Evolutionary conservation across 2,113 vertebrate genomes (phyloP), one percentile per base, ranked within the genome.

Genomic region (Larimichthys polyactis): DNA sequence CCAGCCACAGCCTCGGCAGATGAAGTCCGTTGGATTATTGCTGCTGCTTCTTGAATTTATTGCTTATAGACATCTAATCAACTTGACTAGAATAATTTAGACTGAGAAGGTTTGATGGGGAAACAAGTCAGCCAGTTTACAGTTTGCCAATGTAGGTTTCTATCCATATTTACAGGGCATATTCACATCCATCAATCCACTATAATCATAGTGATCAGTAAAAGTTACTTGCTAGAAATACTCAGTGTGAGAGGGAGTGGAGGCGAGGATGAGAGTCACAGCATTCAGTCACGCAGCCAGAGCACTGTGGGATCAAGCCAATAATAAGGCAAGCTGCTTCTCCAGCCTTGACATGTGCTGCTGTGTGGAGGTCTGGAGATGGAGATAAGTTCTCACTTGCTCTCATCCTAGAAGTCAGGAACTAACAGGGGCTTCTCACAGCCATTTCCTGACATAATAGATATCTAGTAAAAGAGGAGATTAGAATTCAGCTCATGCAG

Each of bases 341-440:
- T 79, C 76, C 55, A 88, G 84, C 90, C 88, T 85, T 84, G 89
- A 92, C 90, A 90, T 89, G 76, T 91, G 89, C 89, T 69, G 82
- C 82, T 85, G 88, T 17, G 44, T 72, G 88, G 32, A 85, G 88
- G 90, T 86, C 88, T 94, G 90, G 73, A 90, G 76, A 78, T 82
- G 70, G 80, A 88, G 85, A 94, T 91, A 92, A 90, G 75, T 90
- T 90, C 74, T 87, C 17, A 16, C 66, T 82, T 72, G 49, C 66
- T 82, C 64, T 87, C 86, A 59, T 76, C 43, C 79, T 60, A 70
- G n/a, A 87, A 84, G 62, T 81, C 78, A 85, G 59, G 60, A 88
- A 66, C 75, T 57, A 85, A 69, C 74, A 77, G 77, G 71, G 64
- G 64, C 70, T 84, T 89, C 71, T 75, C 51, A 77, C 63, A 75